Conservation (phyloP, 2,888 invertebrate species). For the Coleophora flavipennella region DNA sequence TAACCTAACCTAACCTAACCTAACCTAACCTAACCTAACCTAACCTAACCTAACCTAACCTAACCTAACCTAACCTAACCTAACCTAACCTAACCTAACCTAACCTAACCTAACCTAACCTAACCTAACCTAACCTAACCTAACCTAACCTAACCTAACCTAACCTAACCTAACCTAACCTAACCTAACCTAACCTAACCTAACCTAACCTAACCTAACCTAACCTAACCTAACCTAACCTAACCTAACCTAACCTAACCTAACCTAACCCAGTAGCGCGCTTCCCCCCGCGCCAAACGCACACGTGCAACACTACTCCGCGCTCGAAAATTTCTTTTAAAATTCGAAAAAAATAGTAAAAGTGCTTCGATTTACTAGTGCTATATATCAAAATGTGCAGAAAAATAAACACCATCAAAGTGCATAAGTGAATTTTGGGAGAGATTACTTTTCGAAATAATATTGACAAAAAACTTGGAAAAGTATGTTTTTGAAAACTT, state of each 20-base stretch:
- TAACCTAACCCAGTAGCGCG: constrained; percentile 5
- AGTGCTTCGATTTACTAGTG: no score
- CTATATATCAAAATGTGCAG: no score
- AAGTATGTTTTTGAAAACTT: no score
- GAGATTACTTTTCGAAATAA: no score
- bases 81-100: constrained; percentile 10
- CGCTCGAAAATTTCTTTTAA: background rate
- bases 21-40: constrained; percentile 8
- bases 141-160: constrained; percentile 5
- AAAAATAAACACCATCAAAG: no score
- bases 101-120: constrained; percentile 8
- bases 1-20: constrained; percentile 10
- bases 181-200: constrained; percentile 6
- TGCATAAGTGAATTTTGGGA: no score
- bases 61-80: constrained; percentile 14
- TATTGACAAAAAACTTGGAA: no score
- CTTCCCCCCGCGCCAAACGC: background rate
- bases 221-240: constrained; percentile 6
- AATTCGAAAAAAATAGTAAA: no score
- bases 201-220: constrained; percentile 4
- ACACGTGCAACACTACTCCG: background rate
- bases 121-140: constrained; percentile 10
- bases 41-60: constrained; percentile 13
- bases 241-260: constrained; percentile 8
- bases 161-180: constrained; percentile 8